phyloP scores from a whole-genome alignment of 2,113 vertebrate species.

The Dipodomys spectabilis region DNA sequence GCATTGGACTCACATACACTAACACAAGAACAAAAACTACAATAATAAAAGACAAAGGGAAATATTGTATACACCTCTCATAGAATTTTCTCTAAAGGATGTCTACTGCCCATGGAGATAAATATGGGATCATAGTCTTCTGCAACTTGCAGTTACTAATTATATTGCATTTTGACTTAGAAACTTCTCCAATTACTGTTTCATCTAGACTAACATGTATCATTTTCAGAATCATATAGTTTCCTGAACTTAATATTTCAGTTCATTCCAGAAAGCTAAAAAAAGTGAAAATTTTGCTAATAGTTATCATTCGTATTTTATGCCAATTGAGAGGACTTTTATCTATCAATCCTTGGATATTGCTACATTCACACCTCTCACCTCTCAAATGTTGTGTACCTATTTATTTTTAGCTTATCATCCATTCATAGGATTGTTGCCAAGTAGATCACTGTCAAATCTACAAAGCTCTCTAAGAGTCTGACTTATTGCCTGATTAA shows the following conservation, averaged over 20 bases:
- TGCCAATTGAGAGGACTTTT: background rate
- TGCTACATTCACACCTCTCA: background rate
- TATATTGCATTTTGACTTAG: constrained; percentile 53
- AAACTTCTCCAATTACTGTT: constrained; percentile 37
- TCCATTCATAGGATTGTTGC: background rate
- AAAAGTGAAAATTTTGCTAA: background rate
- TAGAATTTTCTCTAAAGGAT: background rate
- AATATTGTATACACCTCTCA: background rate
- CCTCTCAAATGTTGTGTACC: background rate
- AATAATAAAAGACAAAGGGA: background rate
- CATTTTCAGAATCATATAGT: constrained; percentile 41
- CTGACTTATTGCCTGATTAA: background rate
- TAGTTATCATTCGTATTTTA: background rate
- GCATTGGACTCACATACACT: background rate
- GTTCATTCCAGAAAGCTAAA: background rate
- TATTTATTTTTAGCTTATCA: background rate
- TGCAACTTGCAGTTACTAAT: constrained; percentile 42
- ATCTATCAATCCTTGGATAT: background rate
- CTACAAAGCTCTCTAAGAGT: background rate
- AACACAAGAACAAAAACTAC: background rate
- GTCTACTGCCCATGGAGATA: background rate
- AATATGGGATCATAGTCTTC: background rate
- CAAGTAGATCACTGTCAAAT: background rate
- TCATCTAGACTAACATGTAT: constrained; percentile 31
- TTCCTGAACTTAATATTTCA: constrained; percentile 12